phyloP scores from a whole-genome alignment of 2,888 invertebrate genomes.

The Magallana nippona region DNA sequence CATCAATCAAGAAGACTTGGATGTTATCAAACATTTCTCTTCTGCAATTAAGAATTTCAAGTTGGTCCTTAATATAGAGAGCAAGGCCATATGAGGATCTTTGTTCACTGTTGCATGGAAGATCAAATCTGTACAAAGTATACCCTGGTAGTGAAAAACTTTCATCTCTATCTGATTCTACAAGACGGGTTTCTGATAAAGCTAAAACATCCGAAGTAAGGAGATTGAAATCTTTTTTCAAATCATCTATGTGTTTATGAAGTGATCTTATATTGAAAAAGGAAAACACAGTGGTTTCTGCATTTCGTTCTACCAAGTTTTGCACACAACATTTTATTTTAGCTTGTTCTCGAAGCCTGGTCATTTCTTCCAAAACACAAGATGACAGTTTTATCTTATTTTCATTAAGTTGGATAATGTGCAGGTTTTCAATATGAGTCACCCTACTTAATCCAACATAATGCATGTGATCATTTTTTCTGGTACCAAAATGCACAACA shows the following conservation, averaged over 20 bases:
- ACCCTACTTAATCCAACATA: constrained; percentile 58
- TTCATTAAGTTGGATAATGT: constrained; percentile 50
- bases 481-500: constrained; percentile 50
- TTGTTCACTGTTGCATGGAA: not conserved
- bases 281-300: not conserved
- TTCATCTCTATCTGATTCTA: constrained; percentile 5
- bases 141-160: not conserved
- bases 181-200: constrained; percentile 29
- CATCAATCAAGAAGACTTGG: too few species aligned
- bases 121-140: constrained; percentile 26
- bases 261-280: constrained; percentile 1
- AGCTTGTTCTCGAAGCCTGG: constrained; percentile 40
- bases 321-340: not conserved
- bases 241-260: constrained; percentile 16
- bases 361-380: constrained; percentile 49
- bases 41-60: not conserved
- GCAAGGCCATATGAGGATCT: constrained; percentile 34
- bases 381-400: constrained; percentile 47
- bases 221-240: constrained; percentile 13
- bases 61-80: not conserved
- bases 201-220: not conserved
- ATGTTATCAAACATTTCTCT: not conserved
- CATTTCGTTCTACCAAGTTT: constrained; percentile 4
- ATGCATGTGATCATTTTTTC: constrained; percentile 53
- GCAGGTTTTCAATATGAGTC: constrained; percentile 46